Conservation (phyloP, 2,113 vertebrate genomes). For the Thamnophis sirtalis region DNA sequence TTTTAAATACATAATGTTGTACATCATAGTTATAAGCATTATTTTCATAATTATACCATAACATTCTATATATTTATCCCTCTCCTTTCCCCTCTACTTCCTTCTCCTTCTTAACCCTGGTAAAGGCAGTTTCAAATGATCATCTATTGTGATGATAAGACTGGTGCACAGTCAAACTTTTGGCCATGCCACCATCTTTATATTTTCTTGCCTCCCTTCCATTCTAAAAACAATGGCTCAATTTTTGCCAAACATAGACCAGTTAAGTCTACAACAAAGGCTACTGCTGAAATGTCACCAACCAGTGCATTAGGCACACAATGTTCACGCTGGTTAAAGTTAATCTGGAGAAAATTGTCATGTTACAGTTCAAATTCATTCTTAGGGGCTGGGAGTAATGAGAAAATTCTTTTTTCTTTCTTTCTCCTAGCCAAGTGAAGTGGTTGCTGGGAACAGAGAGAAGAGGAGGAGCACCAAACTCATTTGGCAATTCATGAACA, state of each 20-base stretch:
- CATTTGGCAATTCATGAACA: neutral
- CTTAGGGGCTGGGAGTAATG: neutral
- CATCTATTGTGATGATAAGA: neutral
- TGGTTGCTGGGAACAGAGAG: neutral
- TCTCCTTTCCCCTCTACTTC: too few relatives aligned
- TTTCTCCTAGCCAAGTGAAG: neutral
- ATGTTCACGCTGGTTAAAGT: neutral
- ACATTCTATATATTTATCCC: too few relatives aligned
- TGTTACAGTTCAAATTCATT: conserved; percentile 10
- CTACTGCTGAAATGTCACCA: neutral
- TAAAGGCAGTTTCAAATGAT: neutral
- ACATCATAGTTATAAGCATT: too few relatives aligned
- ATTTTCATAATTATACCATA: too few relatives aligned
- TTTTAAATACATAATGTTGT: too few relatives aligned
- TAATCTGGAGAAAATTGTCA: neutral
- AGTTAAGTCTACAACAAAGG: neutral
- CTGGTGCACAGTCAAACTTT: neutral
- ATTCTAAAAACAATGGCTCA: neutral
- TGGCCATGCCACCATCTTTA: neutral
- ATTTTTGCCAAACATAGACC: neutral
- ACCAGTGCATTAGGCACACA: neutral
- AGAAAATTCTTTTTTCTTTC: neutral
- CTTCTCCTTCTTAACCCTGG: too few relatives aligned
- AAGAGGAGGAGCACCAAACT: neutral
- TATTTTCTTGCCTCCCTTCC: neutral